Percentiles rank a stretch among this genome's conserved stretches.
Conservation (phyloP, 2,113 vertebrate genomes). For the Serinus canaria region DNA sequence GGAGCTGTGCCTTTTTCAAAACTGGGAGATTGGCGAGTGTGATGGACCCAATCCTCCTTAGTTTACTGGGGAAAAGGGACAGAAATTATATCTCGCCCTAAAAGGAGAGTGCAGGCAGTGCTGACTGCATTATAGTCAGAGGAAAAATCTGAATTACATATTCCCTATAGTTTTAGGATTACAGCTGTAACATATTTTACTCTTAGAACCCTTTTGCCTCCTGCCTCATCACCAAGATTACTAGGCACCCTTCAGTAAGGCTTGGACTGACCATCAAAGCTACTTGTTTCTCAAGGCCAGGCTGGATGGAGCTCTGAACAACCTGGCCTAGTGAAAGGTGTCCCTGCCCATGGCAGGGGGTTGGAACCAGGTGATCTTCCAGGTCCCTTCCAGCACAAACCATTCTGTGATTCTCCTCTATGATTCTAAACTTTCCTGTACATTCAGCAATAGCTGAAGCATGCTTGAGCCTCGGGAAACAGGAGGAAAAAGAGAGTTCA, state of each 20-base stretch:
- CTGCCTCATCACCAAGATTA: neutral
- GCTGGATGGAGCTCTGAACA: neutral
- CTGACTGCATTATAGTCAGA: fast-evolving
- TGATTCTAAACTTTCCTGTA: neutral
- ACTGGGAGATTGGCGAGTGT: fast-evolving
- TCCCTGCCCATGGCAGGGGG: neutral
- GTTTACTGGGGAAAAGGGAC: neutral
- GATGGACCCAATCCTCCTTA: neutral
- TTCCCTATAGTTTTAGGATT: neutral
- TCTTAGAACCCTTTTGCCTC: neutral
- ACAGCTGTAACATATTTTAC: neutral
- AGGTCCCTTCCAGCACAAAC: neutral
- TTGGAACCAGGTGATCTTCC: neutral
- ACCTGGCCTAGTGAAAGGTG: neutral
- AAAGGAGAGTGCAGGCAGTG: neutral
- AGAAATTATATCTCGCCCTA: neutral
- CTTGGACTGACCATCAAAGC: neutral
- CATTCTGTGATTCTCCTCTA: neutral
- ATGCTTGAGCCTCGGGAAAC: fast-evolving
- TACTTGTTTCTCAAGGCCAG: neutral
- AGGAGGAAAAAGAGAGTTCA: neutral
- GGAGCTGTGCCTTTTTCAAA: neutral
- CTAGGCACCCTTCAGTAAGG: neutral
- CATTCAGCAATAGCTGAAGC: fast-evolving
- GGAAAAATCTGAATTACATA: neutral